Percentiles rank a stretch among this genome's conserved stretches.
These are phyloP conservation scores for Chorisops tibialis DNA, from an alignment of 2,888 invertebrate genomes.

Conservation along the genomic window DNA sequence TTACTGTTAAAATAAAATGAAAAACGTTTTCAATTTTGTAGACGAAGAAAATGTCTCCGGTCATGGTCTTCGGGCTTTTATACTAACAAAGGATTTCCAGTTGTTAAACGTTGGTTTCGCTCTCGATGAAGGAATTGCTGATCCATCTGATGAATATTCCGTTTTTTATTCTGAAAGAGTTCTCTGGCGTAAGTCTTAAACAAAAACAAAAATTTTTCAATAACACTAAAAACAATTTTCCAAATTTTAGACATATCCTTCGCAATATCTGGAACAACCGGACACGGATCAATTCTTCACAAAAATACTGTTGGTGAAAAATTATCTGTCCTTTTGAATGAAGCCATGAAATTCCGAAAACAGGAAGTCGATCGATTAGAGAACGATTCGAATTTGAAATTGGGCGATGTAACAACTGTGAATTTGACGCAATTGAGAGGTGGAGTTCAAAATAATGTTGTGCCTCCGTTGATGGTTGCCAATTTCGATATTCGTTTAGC, in stretches of 20 bases:
- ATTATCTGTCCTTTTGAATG: slow-evolving; percentile 60
- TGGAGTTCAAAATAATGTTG: slow-evolving; percentile 78
- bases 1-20: too few relatives aligned
- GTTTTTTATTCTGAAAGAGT: slow-evolving; percentile 64
- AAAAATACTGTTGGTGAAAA: slow-evolving; percentile 73
- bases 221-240: slow-evolving; percentile 50
- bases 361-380: slow-evolving; percentile 58
- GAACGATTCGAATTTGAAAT: slow-evolving; percentile 50
- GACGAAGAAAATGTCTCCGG: slow-evolving; percentile 66
- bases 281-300: slow-evolving; percentile 72
- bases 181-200: slow-evolving; percentile 62
- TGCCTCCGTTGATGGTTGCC: slow-evolving; percentile 67
- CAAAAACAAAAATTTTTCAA: slow-evolving; percentile 46
- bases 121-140: slow-evolving; percentile 78
- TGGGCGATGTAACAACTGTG: slow-evolving; percentile 72
- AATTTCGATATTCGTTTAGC: slow-evolving; percentile 65
- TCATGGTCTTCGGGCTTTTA: slow-evolving; percentile 68
- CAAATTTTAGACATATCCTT: slow-evolving; percentile 44
- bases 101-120: slow-evolving; percentile 72
- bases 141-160: slow-evolving; percentile 61
- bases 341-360: slow-evolving; percentile 63
- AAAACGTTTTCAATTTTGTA: too few relatives aligned
- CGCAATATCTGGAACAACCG: slow-evolving; percentile 66
- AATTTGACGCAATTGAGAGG: slow-evolving; percentile 70
- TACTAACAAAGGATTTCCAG: slow-evolving; percentile 63